phyloP scores from a whole-genome alignment of 1,140 invertebrate species.

The Drosophila melanica region DNA sequence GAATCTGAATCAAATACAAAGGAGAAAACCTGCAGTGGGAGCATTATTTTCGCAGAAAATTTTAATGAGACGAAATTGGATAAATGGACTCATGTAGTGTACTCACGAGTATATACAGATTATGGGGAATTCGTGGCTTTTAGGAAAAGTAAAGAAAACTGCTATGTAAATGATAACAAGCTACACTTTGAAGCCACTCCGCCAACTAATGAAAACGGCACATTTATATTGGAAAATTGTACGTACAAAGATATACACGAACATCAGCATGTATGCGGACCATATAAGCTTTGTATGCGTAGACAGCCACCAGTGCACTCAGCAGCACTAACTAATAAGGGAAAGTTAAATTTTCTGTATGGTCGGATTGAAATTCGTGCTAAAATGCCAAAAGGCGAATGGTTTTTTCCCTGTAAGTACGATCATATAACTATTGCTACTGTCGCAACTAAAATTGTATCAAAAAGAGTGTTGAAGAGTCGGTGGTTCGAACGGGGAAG shows the following conservation, averaged over 20 bases:
- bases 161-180: conserved; percentile 18
- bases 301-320: not conserved
- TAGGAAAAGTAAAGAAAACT: conserved; percentile 9
- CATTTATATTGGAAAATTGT: not conserved
- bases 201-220: not conserved
- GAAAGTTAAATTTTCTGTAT: conserved; percentile 7
- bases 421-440: not conserved
- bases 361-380: conserved; percentile 34
- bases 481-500: too few relatives aligned
- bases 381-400: conserved; percentile 26
- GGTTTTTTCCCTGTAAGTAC: conserved; percentile 34
- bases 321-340: not conserved
- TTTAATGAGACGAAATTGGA: conserved; percentile 3
- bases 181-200: conserved; percentile 36
- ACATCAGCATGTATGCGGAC: not conserved
- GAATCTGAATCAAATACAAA: not conserved
- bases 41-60: conserved; percentile 41
- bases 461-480: too few relatives aligned
- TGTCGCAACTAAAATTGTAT: not conserved
- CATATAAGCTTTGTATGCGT: fast-evolving
- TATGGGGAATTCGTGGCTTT: conserved; percentile 28
- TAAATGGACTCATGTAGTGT: conserved; percentile 19
- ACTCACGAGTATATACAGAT: not conserved
- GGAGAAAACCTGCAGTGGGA: not conserved
- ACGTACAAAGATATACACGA: too few relatives aligned